phyloP scores from a whole-genome alignment of 1,140 invertebrate species.

The Pinna nobilis region DNA sequence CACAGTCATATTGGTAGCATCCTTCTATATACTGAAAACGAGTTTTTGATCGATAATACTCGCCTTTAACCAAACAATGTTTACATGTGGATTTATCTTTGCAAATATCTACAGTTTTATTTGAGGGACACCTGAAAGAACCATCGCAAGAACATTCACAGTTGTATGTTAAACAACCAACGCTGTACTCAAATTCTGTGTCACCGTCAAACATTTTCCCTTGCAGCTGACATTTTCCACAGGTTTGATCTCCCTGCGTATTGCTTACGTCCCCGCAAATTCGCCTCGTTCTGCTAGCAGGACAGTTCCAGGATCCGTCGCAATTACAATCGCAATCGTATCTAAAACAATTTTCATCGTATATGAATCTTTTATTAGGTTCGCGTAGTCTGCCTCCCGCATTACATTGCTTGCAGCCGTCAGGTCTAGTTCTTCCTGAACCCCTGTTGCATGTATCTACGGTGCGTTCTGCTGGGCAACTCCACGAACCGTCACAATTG shows the following conservation, averaged over 20 bases:
- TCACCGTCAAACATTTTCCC: slow-evolving; percentile 27
- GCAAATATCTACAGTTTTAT: slow-evolving; percentile 48
- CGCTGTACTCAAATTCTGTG: slow-evolving; percentile 39
- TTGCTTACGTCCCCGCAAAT: slow-evolving; percentile 31
- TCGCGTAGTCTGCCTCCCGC: slow-evolving; percentile 15
- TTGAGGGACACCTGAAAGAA: slow-evolving; percentile 40
- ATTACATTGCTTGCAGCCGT: slow-evolving; percentile 33
- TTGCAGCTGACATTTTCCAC: slow-evolving; percentile 17
- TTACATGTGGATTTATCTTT: slow-evolving; percentile 22
- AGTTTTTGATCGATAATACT: slow-evolving; percentile 8
- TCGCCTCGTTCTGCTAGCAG: slow-evolving; percentile 39
- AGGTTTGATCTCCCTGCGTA: background rate
- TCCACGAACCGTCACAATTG: slow-evolving; percentile 53
- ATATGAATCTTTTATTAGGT: slow-evolving; percentile 37
- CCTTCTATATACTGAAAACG: slow-evolving; percentile 37
- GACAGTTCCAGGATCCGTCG: slow-evolving; percentile 42
- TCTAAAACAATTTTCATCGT: slow-evolving; percentile 24
- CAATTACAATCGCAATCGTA: slow-evolving; percentile 42
- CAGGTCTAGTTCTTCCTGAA: background rate
- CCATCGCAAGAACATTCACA: slow-evolving; percentile 59
- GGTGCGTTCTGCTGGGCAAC: slow-evolving; percentile 46
- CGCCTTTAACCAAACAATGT: slow-evolving; percentile 40
- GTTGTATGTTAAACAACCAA: slow-evolving; percentile 46
- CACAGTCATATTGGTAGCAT: slow-evolving; percentile 53
- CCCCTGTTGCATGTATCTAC: slow-evolving; percentile 45